These are phyloP conservation scores for Dioctria linearis DNA, from an alignment of 2,888 invertebrate species.

Conservation along the genomic window DNA sequence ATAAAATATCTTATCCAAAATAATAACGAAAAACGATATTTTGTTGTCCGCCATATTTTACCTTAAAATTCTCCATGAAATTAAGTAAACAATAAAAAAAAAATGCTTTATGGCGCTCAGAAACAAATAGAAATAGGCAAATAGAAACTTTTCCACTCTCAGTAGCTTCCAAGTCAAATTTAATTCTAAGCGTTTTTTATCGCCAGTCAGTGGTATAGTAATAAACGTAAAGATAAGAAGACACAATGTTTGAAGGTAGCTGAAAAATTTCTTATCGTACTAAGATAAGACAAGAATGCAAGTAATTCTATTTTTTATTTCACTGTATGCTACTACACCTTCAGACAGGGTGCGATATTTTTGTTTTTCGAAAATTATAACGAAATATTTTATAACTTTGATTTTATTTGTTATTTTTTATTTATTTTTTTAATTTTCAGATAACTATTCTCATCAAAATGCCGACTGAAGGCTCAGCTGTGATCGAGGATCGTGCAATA, in stretches of 20 bases:
- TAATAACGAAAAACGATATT: no score
- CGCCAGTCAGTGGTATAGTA: constrained; percentile 13
- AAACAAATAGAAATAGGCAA: neutral
- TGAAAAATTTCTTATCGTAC: constrained; percentile 16
- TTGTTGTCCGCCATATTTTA: neutral
- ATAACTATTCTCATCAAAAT: constrained; percentile 59
- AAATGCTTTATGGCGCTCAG: constrained; percentile 8
- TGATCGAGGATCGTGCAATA: constrained; percentile 65
- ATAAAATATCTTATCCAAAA: no score
- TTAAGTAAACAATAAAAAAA: constrained; percentile 25
- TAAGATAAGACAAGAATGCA: neutral
- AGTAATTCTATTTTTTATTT: neutral
- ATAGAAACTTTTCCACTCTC: constrained; percentile 3
- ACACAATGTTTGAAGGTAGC: constrained; percentile 4
- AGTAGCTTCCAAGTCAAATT: constrained; percentile 35
- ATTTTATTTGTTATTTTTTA: constrained; percentile 18
- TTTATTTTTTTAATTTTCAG: constrained; percentile 33
- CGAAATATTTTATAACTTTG: neutral
- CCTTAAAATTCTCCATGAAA: neutral
- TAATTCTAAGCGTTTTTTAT: constrained; percentile 8
- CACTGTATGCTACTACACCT: neutral
- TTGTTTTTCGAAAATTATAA: neutral
- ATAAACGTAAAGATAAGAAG: constrained; percentile 26
- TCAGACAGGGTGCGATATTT: no score
- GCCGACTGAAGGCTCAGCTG: constrained; percentile 66